phyloP scores from a whole-genome alignment of 2,797 vertebrate species.

The Eulemur albifrons region DNA sequence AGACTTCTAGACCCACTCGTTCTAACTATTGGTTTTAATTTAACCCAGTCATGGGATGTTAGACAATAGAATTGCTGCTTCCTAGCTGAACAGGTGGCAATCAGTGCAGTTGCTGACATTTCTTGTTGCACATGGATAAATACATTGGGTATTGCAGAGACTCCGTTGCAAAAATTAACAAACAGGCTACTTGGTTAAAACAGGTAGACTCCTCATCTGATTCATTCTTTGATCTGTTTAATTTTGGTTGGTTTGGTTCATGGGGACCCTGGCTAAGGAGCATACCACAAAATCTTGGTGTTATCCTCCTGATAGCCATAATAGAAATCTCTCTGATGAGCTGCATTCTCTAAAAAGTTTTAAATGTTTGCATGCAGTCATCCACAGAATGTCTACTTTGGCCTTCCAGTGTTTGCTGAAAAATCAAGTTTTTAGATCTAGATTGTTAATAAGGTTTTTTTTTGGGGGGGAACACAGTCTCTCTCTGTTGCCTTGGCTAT shows the following conservation, averaged over 20 bases:
- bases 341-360: background rate
- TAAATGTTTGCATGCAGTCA: background rate
- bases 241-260: background rate
- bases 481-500: too few relatives aligned
- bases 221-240: background rate
- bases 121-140: background rate
- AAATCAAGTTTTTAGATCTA: background rate
- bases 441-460: background rate
- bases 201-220: background rate
- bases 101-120: background rate
- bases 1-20: background rate
- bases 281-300: background rate
- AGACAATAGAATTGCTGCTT: background rate
- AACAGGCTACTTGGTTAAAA: background rate
- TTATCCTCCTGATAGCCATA: background rate
- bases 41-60: background rate
- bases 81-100: background rate
- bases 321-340: background rate
- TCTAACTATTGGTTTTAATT: background rate
- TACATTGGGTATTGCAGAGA: background rate
- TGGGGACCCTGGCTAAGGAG: background rate
- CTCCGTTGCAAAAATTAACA: background rate
- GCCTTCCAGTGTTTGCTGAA: background rate
- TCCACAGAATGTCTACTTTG: background rate
- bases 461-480: too few relatives aligned